Base-by-base conservation (phyloP, 2,113 vertebrate species). In the Andinoacara biseriatus region DNA sequence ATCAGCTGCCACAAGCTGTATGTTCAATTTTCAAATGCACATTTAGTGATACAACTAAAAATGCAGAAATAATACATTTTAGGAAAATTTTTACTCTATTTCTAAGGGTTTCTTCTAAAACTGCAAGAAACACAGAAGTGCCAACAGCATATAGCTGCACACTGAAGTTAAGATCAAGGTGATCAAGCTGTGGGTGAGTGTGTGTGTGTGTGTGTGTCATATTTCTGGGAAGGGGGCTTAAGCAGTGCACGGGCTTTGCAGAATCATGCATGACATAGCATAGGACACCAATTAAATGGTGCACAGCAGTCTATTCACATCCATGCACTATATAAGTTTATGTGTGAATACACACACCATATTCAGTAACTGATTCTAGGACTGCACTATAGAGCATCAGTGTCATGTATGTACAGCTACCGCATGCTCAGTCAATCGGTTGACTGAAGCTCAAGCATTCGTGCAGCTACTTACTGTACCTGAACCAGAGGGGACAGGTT, bases 401-500 rank as follows among this genome's bases (percentile, higher is more conserved):
- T 89, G 84, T 87, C 58, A 26, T 86, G 85, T 78, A 82, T 86
- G 83, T 59, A 86, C 79, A 88, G 84, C 82, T 77, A 87, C 88
- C 85, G 86, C 93, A 94, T 93, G 91, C 92, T 92, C 85, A 86
- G 91, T 61, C 88, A 49, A 81, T 80, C 82, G 86, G 83, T 46
- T 10, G 46, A 84, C 84, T 92, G 88, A 90, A 93, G 87, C 87
- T 92, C 88, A 90, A 94, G 94, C 92, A 15, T 52, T 90, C 85
- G 65, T 91, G 93, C 93, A 83, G 89, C 72, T 78, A 76, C 88
- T 92, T 94, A 94, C 94, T 92, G 94, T 96, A 97, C 96, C 96
- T 97, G 96, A 93, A 96, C 95, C 94, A 96, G 95, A 54, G 91
- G 91, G 15, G 95, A 94, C 80, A 96, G 95, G 89, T 90, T 94